These are phyloP conservation scores for Syngnathus scovelli DNA, from an alignment of 2,113 vertebrate genomes.

Conservation along the genomic window DNA sequence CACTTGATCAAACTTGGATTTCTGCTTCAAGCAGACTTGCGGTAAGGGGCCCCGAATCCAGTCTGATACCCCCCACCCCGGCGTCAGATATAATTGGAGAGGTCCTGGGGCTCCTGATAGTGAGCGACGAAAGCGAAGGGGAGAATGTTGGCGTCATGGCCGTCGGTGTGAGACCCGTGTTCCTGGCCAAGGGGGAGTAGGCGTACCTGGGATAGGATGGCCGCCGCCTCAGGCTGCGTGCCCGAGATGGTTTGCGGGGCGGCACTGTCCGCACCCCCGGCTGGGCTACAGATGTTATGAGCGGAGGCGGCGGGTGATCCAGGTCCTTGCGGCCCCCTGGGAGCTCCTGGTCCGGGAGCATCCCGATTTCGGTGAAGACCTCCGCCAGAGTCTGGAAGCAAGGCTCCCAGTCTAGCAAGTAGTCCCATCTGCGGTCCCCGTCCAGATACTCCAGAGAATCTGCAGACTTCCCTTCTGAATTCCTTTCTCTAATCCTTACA, in stretches of 20 bases:
- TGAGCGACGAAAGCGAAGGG: conserved; percentile 80
- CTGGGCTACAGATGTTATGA: conserved; percentile 85
- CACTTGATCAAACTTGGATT: conserved; percentile 66
- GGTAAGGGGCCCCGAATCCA: conserved; percentile 58
- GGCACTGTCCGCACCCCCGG: conserved; percentile 81
- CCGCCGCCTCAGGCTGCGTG: conserved; percentile 46
- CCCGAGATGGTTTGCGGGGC: conserved; percentile 65
- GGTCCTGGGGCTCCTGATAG: conserved; percentile 67
- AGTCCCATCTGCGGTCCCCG: conserved; percentile 71
- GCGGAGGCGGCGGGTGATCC: conserved; percentile 79
- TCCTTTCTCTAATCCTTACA: conserved; percentile 50
- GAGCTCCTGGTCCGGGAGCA: conserved; percentile 79
- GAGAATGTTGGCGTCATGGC: conserved; percentile 80
- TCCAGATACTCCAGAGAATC: conserved; percentile 59
- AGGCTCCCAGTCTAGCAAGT: conserved; percentile 80
- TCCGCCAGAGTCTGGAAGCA: conserved; percentile 80
- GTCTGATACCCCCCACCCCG: conserved; percentile 56
- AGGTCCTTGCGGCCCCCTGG: conserved; percentile 50
- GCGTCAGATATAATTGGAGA: conserved; percentile 72
- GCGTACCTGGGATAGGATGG: conserved; percentile 65
- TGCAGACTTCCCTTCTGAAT: conserved; percentile 50
- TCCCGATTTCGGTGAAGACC: conserved; percentile 83
- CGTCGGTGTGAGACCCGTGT: conserved; percentile 67
- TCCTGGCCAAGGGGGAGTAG: conserved; percentile 66
- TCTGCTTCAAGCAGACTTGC: conserved; percentile 71